Conservation (phyloP, 2,888 invertebrate species). For the Ochropacha duplaris region DNA sequence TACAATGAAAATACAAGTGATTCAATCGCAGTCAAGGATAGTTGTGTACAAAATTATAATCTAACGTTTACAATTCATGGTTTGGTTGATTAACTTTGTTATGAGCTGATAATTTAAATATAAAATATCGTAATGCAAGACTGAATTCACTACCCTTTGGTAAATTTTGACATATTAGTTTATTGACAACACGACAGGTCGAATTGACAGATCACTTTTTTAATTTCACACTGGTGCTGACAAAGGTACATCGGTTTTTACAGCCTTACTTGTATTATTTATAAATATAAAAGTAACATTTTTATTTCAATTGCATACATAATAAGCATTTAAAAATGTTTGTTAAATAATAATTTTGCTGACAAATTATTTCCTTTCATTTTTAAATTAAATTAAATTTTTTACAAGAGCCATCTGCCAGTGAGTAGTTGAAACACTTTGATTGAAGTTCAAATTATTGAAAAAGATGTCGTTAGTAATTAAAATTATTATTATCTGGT, state of each 20-base stretch:
- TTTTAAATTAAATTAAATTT: too few relatives aligned
- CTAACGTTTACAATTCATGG: conserved; percentile 14
- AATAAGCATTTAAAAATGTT: too few relatives aligned
- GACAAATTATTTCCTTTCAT: too few relatives aligned
- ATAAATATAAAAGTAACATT: too few relatives aligned
- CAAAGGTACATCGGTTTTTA: background rate
- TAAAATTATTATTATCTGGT: too few relatives aligned
- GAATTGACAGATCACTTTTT: background rate
- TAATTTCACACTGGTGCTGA: background rate
- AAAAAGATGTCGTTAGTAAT: too few relatives aligned
- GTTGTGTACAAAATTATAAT: conserved; percentile 8
- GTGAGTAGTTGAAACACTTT: too few relatives aligned
- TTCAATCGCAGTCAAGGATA: background rate
- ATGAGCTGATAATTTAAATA: conserved; percentile 6
- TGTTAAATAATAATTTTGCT: too few relatives aligned
- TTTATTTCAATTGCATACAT: too few relatives aligned
- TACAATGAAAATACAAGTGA: conserved; percentile 10
- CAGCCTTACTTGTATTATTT: too few relatives aligned
- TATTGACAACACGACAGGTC: conserved; percentile 5
- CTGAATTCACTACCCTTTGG: background rate
- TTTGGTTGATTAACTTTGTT: conserved; percentile 10
- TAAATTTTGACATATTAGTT: background rate
- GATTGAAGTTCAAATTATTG: too few relatives aligned
- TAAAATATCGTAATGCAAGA: background rate
- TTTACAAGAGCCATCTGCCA: too few relatives aligned